Conservation (phyloP, 2,113 vertebrate genomes). For the Phaethon lepturus region DNA sequence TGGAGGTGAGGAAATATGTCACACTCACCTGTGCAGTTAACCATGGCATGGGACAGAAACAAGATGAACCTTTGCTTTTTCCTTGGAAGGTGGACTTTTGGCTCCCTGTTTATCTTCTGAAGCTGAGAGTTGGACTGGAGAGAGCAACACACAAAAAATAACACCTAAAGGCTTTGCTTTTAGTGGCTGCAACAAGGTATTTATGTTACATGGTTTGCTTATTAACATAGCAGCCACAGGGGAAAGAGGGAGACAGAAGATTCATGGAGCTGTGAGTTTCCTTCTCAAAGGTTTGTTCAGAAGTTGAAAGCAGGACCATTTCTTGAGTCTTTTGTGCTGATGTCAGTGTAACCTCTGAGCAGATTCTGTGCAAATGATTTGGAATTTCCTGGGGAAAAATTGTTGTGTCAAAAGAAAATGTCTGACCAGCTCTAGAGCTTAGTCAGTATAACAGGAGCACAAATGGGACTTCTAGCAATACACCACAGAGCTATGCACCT, state of each 20-base stretch:
- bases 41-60: neutral
- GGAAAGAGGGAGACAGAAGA: neutral
- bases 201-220: neutral
- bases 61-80: constrained; percentile 18
- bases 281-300: neutral
- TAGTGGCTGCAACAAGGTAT: neutral
- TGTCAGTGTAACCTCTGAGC: neutral
- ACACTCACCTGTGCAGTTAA: neutral
- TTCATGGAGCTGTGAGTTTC: neutral
- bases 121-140: constrained; percentile 20
- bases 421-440: neutral
- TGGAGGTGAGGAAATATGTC: neutral
- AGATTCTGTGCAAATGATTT: neutral
- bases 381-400: neutral
- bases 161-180: neutral
- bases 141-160: neutral
- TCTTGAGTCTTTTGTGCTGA: neutral
- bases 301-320: neutral
- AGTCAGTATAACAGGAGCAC: neutral
- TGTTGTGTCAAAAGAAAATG: neutral
- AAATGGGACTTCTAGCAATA: neutral
- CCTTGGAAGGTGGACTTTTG: neutral
- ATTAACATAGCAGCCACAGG: neutral
- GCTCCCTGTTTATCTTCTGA: constrained; percentile 30
- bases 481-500: neutral